Evolutionary conservation across 2,113 vertebrate genomes (phyloP), one percentile per base, ranked within the genome.

Genomic region (Lamprologus tigripictilis): DNA sequence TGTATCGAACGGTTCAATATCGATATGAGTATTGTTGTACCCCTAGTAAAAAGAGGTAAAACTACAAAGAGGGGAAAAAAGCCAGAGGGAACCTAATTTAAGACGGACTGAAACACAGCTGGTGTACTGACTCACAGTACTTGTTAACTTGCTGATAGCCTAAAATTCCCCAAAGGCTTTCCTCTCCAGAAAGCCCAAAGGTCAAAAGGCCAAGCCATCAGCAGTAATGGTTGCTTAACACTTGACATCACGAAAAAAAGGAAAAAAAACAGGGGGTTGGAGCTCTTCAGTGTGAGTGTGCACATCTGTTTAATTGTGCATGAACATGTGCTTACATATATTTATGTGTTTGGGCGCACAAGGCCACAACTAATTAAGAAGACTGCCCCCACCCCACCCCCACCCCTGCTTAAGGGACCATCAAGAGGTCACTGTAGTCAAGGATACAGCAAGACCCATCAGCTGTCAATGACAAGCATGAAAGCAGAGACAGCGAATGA

Each of bases 171-270:
- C 91, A 86, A 33, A 33, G 84, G 88, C 81, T 66, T 90, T 94
- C 91, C 89, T 87, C 86, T 88, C 80, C 80, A 53, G 42, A 47
- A 89, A 91, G 76, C 51, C 73, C 13, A 17, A n/a, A 23, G 93
- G 96, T 94, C 81, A 85, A 94, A 89, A 93, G 96, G 96, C 93
- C 95, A 94, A 82, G 85, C 68, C 86, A 83, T 68, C 89, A 92
- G 88, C 68, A 5, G 88, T 94, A 95, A 96, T 94, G 86, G 90
- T 92, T 96, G 93, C 90, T 92, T 91, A 95, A 96, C 95, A 96
- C 94, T 92, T 95, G 95, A 96, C 96, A 93, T 92, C 63, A 87
- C 6, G 31, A 68, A 81, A 88, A 6, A 9, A 8, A 2, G 26
- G 4, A 0, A 1, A 37, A 71, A 73, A 81, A 23, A 9, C 8